Percentiles rank a stretch among this genome's conserved stretches.
Conservation (phyloP, 2,888 invertebrate genomes). For the Drosophila rubida region DNA sequence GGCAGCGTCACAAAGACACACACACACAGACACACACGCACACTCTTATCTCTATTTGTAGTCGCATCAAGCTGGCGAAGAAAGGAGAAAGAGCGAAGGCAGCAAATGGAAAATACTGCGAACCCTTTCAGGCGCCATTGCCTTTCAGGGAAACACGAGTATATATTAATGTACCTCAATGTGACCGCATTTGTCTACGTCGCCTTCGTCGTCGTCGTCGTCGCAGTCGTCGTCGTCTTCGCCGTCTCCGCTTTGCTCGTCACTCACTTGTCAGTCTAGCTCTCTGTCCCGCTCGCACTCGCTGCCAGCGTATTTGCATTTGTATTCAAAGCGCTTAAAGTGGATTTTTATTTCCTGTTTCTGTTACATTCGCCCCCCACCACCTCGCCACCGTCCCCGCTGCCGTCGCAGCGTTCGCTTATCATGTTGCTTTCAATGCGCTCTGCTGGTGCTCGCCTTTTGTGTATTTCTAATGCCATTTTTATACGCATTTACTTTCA, state of each 20-base stretch:
- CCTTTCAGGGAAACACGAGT: constrained; percentile 42
- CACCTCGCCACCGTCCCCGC: background rate
- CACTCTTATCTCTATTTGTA: constrained; percentile 52
- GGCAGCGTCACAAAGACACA: constrained; percentile 43
- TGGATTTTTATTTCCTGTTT: constrained; percentile 79
- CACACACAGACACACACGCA: constrained; percentile 12
- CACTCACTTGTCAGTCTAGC: constrained; percentile 61
- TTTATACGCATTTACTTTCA: constrained; percentile 72
- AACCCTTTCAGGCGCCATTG: constrained; percentile 68
- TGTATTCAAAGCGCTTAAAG: constrained; percentile 79
- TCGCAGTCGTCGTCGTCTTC: constrained; percentile 15
- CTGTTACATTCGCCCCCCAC: constrained; percentile 47
- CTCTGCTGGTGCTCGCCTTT: constrained; percentile 51
- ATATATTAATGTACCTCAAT: constrained; percentile 77
- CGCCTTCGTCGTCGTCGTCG: constrained; percentile 6
- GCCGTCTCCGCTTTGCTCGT: constrained; percentile 40
- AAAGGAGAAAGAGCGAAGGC: constrained; percentile 2
- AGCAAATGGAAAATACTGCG: constrained; percentile 26
- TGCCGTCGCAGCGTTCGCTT: constrained; percentile 19
- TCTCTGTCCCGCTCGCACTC: constrained; percentile 3
- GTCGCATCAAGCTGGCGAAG: constrained; percentile 30
- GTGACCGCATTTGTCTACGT: constrained; percentile 68
- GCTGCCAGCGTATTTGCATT: constrained; percentile 64
- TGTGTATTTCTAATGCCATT: constrained; percentile 79
- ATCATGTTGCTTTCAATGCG: constrained; percentile 49